Percentiles rank a stretch among this genome's conserved stretches.
Conservation (phyloP, 2,113 vertebrate species). For the Pluvialis apricaria region DNA sequence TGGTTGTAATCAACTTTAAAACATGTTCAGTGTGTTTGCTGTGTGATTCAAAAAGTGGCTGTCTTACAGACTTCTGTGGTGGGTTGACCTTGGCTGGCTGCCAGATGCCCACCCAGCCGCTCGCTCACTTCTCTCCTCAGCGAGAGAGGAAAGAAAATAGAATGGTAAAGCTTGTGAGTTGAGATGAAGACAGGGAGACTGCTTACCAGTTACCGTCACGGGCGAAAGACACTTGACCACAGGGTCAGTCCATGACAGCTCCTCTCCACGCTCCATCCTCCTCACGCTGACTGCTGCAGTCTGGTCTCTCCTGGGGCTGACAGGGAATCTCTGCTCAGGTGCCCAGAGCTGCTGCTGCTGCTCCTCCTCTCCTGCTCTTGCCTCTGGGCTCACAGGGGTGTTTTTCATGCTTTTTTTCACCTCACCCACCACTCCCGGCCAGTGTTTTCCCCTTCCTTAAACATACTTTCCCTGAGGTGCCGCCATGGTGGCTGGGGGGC, state of each 20-base stretch:
- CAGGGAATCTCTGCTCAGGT: background rate
- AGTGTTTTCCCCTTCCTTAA: background rate
- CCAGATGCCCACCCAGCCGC: background rate
- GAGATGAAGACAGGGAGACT: background rate
- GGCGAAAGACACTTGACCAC: fast-evolving
- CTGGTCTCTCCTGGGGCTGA: background rate
- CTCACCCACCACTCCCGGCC: fast-evolving
- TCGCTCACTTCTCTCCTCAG: background rate
- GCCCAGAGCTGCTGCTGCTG: background rate
- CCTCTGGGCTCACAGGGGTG: fast-evolving
- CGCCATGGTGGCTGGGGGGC: fast-evolving
- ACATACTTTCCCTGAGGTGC: fast-evolving
- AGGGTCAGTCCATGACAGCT: background rate
- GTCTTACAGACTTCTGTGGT: background rate
- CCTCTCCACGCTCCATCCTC: background rate
- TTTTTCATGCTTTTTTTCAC: background rate
- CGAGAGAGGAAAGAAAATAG: background rate
- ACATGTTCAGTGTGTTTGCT: background rate
- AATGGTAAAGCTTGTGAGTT: background rate
- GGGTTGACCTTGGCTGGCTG: background rate
- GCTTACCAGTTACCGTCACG: background rate
- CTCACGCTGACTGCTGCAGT: background rate
- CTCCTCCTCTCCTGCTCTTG: background rate
- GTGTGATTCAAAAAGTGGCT: background rate
- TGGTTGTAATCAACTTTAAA: background rate